These are phyloP conservation scores for Helostoma temminkii DNA, from an alignment of 2,797 vertebrate genomes.

Conservation along the genomic window DNA sequence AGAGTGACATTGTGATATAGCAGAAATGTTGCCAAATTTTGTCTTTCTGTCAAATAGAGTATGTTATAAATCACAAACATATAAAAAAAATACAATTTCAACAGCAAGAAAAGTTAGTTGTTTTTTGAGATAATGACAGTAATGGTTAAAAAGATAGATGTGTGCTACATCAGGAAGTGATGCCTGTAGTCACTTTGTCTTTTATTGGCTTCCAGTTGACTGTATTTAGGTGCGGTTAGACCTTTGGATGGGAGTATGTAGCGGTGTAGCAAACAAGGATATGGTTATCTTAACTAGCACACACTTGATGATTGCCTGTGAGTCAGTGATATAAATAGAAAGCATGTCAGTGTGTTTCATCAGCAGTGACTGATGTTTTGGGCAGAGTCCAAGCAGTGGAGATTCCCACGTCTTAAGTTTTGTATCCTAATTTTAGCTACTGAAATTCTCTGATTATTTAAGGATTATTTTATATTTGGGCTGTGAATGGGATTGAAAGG, in stretches of 20 bases:
- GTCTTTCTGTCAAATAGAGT: no score
- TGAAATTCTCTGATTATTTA: background rate
- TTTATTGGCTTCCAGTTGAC: background rate
- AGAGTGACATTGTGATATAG: no score
- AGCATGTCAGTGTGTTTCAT: conserved; percentile 19
- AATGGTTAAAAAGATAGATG: no score
- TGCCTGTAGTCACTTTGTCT: no score
- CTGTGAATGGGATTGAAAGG: background rate
- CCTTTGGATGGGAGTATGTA: conserved; percentile 46
- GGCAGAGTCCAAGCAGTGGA: background rate
- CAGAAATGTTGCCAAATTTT: no score
- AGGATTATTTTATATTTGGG: background rate
- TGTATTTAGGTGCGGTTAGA: conserved; percentile 20
- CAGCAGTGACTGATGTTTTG: background rate
- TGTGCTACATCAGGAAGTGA: no score
- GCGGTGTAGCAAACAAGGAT: background rate
- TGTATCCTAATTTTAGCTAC: background rate
- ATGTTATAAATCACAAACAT: no score
- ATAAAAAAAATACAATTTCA: no score
- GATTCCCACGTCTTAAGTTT: background rate
- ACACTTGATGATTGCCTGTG: background rate
- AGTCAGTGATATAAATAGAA: conserved; percentile 20
- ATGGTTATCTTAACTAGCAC: conserved; percentile 1
- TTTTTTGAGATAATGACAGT: no score
- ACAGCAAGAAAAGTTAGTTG: no score